A percentile compares a stretch with the other conserved stretches of the same genome.
These are phyloP conservation scores for Boleophthalmus pectinirostris DNA, from an alignment of 2,113 vertebrate genomes.

Conservation along the genomic window DNA sequence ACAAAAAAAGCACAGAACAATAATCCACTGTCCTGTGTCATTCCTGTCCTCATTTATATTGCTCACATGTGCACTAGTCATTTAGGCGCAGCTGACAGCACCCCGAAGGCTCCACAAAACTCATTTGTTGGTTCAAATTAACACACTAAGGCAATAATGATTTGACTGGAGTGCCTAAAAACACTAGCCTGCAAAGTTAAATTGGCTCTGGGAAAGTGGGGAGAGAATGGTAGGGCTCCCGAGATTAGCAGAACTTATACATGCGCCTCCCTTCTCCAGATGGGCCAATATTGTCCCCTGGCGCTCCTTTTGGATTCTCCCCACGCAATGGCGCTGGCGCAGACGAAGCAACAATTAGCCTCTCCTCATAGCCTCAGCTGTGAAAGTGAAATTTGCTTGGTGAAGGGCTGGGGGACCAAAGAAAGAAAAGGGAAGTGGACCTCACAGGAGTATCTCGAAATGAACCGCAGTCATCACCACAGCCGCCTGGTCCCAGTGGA, in stretches of 20 bases:
- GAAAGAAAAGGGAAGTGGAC: constrained; percentile 8
- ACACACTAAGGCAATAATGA: constrained; percentile 28
- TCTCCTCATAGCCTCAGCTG: constrained; percentile 41
- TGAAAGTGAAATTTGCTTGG: constrained; percentile 18
- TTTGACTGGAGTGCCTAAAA: constrained; percentile 27
- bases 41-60: constrained; percentile 42
- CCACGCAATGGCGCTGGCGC: constrained; percentile 30
- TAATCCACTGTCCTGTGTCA: constrained; percentile 24
- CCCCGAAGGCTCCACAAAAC: constrained; percentile 30
- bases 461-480: constrained; percentile 14
- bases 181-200: constrained; percentile 26
- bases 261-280: constrained; percentile 46
- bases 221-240: constrained; percentile 1
- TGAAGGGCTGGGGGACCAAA: constrained; percentile 15
- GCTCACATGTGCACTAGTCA: constrained; percentile 37
- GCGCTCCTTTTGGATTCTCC: constrained; percentile 31
- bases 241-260: constrained; percentile 33
- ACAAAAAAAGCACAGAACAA: constrained; percentile 27
- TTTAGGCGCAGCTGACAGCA: constrained; percentile 33
- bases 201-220: constrained; percentile 26
- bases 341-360: constrained; percentile 47
- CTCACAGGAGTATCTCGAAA: constrained; percentile 18
- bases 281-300: constrained; percentile 35
- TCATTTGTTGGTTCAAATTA: constrained; percentile 40
- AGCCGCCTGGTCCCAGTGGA: not conserved